Base-by-base conservation (phyloP, 2,888 invertebrate species). In the Hydroisotoma schaefferi region DNA sequence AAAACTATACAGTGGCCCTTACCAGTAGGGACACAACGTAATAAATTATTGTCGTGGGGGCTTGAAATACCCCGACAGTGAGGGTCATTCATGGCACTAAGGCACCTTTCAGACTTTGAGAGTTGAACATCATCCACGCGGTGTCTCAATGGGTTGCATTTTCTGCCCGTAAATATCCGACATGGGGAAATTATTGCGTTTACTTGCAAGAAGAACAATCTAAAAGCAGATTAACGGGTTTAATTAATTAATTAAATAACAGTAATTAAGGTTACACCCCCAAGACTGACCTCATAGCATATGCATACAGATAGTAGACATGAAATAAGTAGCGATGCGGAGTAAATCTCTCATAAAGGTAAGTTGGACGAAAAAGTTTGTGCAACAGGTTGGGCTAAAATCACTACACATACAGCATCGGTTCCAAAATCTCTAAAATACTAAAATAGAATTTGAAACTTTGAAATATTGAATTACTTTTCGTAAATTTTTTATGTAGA, bases 281-380 rank as follows among this genome's bases (percentile, higher is more conserved):
- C n/a, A n/a, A n/a, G n/a, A 60, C 67, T 78, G 80, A 92, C 93
- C 90, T 87, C 56, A 90, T 88, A 63, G 92, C 94, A 80, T 94
- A 94, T 15, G 94, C 88, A 78, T 94, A 93, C 76, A 94, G 92
- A 76, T 94, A 94, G 78, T 92, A 92, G 49, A 91, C 86, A 76
- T 95, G 94, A 68, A 94, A n/a, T n/a, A 86, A 60, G 92, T 91
- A 38, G 89, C 86, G 57, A 93, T 79, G 46, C 87, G 85, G 63
- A 93, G 78, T 61, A 92, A 81, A 76, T 94, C 94, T 38, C 86
- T 85, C 44, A 88, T 77, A 53, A 92, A 81, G 5, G 89, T 86
- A 57, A 89, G 82, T 78, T 89, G 87, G 76, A 87, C 86, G 23
- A 88, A 86, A 5, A 88, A 76, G 20, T 90, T 90, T 43, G 88